phyloP scores from a whole-genome alignment of 2,888 invertebrate species.

The Clusia tigrina region DNA sequence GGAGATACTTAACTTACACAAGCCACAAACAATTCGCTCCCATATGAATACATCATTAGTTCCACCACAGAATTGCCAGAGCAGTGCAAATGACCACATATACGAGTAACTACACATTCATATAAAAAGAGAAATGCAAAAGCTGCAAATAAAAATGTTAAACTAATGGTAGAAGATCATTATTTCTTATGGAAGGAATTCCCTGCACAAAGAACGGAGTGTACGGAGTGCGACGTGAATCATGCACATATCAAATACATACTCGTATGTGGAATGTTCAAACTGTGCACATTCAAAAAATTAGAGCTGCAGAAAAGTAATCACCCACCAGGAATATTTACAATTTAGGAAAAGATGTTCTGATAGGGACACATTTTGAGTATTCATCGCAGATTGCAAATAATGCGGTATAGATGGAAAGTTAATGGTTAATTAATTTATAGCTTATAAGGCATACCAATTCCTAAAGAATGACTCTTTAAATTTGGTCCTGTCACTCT shows the following conservation, averaged over 20 bases:
- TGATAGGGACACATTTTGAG: background rate
- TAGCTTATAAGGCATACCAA: no score
- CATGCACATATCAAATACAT: no score
- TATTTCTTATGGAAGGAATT: background rate
- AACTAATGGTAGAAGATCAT: conserved; percentile 1
- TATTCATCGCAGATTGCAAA: no score
- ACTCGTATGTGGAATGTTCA: background rate
- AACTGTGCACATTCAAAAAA: background rate
- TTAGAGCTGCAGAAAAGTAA: background rate
- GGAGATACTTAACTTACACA: no score
- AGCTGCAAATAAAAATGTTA: background rate
- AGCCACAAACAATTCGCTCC: background rate
- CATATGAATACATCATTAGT: conserved; percentile 1
- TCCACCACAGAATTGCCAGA: background rate
- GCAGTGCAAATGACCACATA: background rate
- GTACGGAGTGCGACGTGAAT: background rate
- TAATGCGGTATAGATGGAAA: no score
- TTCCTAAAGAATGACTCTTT: no score
- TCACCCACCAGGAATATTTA: no score
- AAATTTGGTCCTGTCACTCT: no score
- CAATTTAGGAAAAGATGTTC: background rate
- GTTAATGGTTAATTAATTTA: no score
- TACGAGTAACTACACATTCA: background rate
- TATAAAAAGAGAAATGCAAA: background rate
- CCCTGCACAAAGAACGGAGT: background rate